These are phyloP conservation scores for Mythimna pallens DNA, from an alignment of 2,888 invertebrate species.

Conservation along the genomic window DNA sequence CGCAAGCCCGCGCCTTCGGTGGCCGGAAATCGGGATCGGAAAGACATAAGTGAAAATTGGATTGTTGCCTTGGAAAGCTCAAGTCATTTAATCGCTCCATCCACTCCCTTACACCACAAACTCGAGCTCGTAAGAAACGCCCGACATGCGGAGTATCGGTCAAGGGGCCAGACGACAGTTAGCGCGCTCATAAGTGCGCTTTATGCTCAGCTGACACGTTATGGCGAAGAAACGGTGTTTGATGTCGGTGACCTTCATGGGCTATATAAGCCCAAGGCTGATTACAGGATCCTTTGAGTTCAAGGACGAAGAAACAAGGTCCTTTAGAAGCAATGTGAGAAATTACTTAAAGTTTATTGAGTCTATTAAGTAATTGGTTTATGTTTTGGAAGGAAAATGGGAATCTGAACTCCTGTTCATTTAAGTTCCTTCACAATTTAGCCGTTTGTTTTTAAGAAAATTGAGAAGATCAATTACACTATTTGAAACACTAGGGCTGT, in stretches of 20 bases:
- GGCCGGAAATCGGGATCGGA: too few relatives aligned
- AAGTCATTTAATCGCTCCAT: constrained; percentile 22
- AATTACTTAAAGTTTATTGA: constrained; percentile 4
- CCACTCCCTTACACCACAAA: constrained; percentile 39
- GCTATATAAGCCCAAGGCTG: constrained; percentile 53
- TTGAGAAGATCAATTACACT: too few relatives aligned
- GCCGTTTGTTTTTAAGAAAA: neutral
- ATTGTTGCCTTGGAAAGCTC: neutral
- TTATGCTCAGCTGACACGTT: constrained; percentile 52
- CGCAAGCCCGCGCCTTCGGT: too few relatives aligned
- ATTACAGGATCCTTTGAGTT: constrained; percentile 32
- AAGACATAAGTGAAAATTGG: neutral
- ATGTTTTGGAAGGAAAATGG: neutral
- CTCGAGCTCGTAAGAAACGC: constrained; percentile 63
- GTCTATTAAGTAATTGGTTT: constrained; percentile 4
- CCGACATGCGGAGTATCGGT: constrained; percentile 71
- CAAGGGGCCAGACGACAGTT: constrained; percentile 74
- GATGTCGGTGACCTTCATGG: constrained; percentile 43
- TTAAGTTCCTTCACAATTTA: neutral
- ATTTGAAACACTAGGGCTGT: neutral
- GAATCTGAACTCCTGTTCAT: neutral
- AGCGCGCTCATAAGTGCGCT: constrained; percentile 59
- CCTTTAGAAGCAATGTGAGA: neutral
- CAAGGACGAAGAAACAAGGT: constrained; percentile 42
- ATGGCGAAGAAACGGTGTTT: constrained; percentile 42